Evolutionary conservation across 2,797 vertebrate genomes (phyloP).

Genomic region (Pseudomugil tenellus): DNA sequence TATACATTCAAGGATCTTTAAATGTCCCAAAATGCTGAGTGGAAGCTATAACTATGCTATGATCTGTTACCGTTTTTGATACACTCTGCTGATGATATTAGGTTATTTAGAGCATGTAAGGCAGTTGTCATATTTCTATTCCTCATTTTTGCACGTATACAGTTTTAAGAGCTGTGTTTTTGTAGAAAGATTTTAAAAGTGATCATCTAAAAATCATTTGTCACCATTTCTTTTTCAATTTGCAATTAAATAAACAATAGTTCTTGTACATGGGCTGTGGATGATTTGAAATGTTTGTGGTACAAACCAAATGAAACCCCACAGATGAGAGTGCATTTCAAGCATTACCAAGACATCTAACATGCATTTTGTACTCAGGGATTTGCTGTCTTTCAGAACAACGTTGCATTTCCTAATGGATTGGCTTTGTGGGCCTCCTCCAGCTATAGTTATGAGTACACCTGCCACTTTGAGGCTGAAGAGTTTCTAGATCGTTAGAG

Average conservation of each 20-base stretch:
- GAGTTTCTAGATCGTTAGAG: slow-evolving; percentile 47
- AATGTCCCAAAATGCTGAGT: slow-evolving; percentile 3
- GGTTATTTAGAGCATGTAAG: background rate
- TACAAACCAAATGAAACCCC: background rate
- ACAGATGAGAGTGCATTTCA: slow-evolving; percentile 35
- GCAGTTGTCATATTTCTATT: slow-evolving; percentile 23
- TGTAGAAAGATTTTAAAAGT: slow-evolving; percentile 39
- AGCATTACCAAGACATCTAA: slow-evolving; percentile 40
- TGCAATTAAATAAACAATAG: background rate
- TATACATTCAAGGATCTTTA: slow-evolving; percentile 29
- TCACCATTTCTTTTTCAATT: background rate
- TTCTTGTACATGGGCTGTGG: background rate
- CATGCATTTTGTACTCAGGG: slow-evolving; percentile 12
- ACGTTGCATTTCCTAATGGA: slow-evolving; percentile 9
- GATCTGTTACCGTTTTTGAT: slow-evolving; percentile 30
- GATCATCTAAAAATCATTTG: slow-evolving; percentile 33
- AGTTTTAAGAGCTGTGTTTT: slow-evolving; percentile 28
- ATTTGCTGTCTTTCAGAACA: slow-evolving; percentile 20
- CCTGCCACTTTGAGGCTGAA: slow-evolving; percentile 60
- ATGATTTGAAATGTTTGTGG: background rate
- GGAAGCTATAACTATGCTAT: slow-evolving; percentile 6
- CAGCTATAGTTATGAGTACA: slow-evolving; percentile 45
- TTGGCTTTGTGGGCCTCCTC: slow-evolving; percentile 75
- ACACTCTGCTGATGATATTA: slow-evolving; percentile 30
- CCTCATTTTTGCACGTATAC: slow-evolving; percentile 17